phyloP scores from a whole-genome alignment of 2,888 invertebrate genomes.

The Alloscopus bannaensis region DNA sequence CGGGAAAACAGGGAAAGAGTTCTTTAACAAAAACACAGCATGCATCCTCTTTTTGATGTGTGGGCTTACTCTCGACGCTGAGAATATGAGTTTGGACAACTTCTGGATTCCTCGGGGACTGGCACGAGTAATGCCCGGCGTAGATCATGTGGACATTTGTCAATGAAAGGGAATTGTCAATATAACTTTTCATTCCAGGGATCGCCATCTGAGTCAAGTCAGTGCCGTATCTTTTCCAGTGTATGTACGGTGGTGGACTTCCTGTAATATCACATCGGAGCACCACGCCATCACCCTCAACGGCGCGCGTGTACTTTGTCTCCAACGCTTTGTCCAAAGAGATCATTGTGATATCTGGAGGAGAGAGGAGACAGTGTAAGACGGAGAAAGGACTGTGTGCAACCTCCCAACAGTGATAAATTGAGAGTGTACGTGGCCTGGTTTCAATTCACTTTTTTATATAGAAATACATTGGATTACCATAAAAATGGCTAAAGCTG shows the following conservation, averaged over 20 bases:
- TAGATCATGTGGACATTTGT: constrained; percentile 82
- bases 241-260: constrained; percentile 82
- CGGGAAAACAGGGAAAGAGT: too few species aligned
- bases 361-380: constrained; percentile 16
- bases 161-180: constrained; percentile 85
- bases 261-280: constrained; percentile 86
- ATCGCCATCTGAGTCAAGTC: constrained; percentile 33
- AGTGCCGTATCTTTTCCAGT: constrained; percentile 77
- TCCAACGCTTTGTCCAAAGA: constrained; percentile 84
- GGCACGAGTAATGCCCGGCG: constrained; percentile 86
- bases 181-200: constrained; percentile 76
- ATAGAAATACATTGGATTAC: constrained; percentile 78
- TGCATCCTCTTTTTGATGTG: too few species aligned
- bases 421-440: constrained; percentile 58
- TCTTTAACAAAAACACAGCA: too few species aligned
- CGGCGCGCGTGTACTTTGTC: constrained; percentile 82
- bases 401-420: constrained; percentile 59
- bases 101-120: constrained; percentile 83
- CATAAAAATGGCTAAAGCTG: constrained; percentile 86
- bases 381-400: constrained; percentile 3
- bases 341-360: constrained; percentile 82
- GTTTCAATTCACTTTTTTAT: constrained; percentile 59
- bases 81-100: constrained; percentile 85
- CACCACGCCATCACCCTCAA: constrained; percentile 85
- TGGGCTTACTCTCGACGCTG: constrained; percentile 79